Evolutionary conservation across 2,113 vertebrate genomes (phyloP), one percentile per base, ranked within the genome.

Genomic region (Pelecanus crispus): DNA sequence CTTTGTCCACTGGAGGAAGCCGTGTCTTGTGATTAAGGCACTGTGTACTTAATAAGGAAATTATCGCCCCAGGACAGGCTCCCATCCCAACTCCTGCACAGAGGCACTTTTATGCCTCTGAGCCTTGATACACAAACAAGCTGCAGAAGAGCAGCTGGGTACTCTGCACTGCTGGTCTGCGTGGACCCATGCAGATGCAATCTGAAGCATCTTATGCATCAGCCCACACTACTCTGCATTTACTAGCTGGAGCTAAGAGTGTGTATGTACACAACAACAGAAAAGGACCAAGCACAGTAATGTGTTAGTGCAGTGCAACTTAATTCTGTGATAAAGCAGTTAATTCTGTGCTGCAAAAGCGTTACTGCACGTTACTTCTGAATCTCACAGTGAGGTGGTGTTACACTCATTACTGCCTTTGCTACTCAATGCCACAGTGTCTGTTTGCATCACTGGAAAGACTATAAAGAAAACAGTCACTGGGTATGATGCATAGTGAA

Each of bases 301-400:
- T 1, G 7, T 26, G 36, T n/a, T 3, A 79, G 38, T 2, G 1
- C 75, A 53, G 26, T 11, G 28, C 79, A 79, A 34, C 31, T 85
- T 42, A n/a, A 47, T 74, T 91, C 7, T 59, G 78, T 17, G 25
- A 81, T n/a, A 36, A 4, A 58, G 36, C 21, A 2, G 2, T 28
- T 67, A 79, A 78, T 28, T 75, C 1, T 6, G 58, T 40, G 29
- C 62, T 81, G 62, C 29, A 44, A 52, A 68, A 65, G 45, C 0
- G 0, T 71, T 19, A 16, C 8, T 17, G 14, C 0, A 0, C 2
- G 2, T 49, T 58, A 61, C 5, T 22, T 58, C 58, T 52, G 21
- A 55, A 8, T 22, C 58, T 73, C 81, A 20, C 2, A 3, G 42
- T 42, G n/a, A 80, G 74, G 29, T 38, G 50, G 49, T 28, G 32